These are phyloP conservation scores for Xestia sexstrigata DNA, from an alignment of 2,888 invertebrate genomes.

Conservation along the genomic window DNA sequence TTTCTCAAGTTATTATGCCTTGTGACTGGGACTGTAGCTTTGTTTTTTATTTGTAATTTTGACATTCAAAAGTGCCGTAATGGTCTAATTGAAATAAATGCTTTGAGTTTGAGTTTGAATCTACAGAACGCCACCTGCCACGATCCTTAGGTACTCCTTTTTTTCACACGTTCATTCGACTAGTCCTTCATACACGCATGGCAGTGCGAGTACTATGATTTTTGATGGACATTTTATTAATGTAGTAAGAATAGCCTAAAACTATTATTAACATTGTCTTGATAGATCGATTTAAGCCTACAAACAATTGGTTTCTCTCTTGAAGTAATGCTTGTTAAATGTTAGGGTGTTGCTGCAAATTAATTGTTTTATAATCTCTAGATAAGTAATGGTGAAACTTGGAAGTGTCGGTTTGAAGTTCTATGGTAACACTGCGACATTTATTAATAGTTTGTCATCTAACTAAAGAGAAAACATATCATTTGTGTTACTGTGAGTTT, in stretches of 20 bases:
- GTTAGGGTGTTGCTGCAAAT: constrained; percentile 1
- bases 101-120: no score
- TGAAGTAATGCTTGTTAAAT: neutral
- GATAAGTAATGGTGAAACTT: constrained; percentile 22
- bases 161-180: no score
- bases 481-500: neutral
- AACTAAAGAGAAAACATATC: neutral
- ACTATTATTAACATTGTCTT: neutral
- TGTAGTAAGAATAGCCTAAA: neutral
- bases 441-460: constrained; percentile 5
- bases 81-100: no score
- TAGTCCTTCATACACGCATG: neutral
- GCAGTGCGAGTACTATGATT: neutral
- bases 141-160: no score
- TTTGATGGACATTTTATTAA: neutral
- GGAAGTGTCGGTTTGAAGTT: neutral
- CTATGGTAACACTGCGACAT: neutral
- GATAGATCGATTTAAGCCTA: neutral
- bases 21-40: no score
- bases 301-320: neutral
- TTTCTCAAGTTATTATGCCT: no score
- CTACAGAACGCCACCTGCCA: no score
- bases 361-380: constrained; percentile 37
- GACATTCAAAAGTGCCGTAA: no score
- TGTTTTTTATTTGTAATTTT: no score